phyloP scores from a whole-genome alignment of 2,888 invertebrate species.

The Anaspis maculata region DNA sequence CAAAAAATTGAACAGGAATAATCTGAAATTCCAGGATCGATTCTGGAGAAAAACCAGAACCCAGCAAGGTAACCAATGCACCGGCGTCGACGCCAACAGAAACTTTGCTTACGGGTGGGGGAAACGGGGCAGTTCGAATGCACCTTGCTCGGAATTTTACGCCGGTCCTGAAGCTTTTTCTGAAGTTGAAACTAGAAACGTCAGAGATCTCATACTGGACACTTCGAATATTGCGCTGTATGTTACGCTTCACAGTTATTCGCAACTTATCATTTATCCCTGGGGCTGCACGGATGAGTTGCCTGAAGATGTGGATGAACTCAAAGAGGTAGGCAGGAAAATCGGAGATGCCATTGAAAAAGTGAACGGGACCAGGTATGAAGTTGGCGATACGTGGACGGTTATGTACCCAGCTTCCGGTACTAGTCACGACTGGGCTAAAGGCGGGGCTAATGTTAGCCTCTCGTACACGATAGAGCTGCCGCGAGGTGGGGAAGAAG shows the following conservation, averaged over 20 bases:
- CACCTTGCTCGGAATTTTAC: conserved; percentile 43
- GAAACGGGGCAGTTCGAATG: conserved; percentile 32
- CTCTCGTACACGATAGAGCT: conserved; percentile 58
- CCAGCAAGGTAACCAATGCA: not conserved
- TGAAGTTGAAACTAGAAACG: conserved; percentile 49
- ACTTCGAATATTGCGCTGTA: conserved; percentile 52
- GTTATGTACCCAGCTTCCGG: conserved; percentile 51
- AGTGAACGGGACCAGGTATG: conserved; percentile 45
- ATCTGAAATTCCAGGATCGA: conserved; percentile 17
- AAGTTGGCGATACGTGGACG: conserved; percentile 41
- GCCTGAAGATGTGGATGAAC: conserved; percentile 42
- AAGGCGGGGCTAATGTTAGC: conserved; percentile 46
- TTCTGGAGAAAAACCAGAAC: conserved; percentile 27
- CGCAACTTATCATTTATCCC: conserved; percentile 59
- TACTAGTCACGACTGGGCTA: conserved; percentile 59
- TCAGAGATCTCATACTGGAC: conserved; percentile 51
- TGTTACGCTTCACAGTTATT: conserved; percentile 67
- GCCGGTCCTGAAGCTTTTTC: conserved; percentile 42
- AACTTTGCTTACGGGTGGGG: conserved; percentile 68
- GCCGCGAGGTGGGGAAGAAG: conserved; percentile 47
- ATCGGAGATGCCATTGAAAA: conserved; percentile 41
- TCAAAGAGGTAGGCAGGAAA: conserved; percentile 41
- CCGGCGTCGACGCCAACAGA: conserved; percentile 66
- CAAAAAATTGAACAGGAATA: conserved; percentile 6
- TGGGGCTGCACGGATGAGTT: conserved; percentile 55